phyloP scores from a whole-genome alignment of 2,888 invertebrate genomes.

The Alloplasta piceator region DNA sequence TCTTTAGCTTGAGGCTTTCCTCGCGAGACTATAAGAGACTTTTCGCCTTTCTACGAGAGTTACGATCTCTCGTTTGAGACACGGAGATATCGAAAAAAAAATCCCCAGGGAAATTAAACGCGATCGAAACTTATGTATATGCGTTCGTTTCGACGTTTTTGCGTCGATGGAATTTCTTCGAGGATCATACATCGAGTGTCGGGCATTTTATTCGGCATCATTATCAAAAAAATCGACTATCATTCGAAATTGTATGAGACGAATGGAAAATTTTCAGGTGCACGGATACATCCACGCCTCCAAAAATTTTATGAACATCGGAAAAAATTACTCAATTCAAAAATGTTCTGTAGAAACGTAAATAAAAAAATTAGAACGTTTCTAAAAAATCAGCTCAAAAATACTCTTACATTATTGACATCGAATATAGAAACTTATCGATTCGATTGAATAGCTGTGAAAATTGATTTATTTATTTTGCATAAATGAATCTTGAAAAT shows the following conservation, averaged over 20 bases:
- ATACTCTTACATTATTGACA: too few relatives aligned
- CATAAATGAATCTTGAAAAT: too few relatives aligned
- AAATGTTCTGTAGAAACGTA: too few relatives aligned
- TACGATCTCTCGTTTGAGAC: conserved; percentile 3
- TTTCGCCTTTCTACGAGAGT: conserved; percentile 11
- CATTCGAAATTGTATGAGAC: conserved; percentile 5
- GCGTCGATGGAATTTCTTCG: conserved; percentile 20
- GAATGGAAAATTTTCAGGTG: background rate
- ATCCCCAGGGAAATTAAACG: conserved; percentile 54
- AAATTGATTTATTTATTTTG: too few relatives aligned
- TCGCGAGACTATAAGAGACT: conserved; percentile 3
- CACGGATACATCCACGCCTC: background rate
- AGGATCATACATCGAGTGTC: background rate
- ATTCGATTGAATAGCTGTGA: too few relatives aligned
- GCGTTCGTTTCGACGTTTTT: conserved; percentile 17
- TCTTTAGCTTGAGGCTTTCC: conserved; percentile 39
- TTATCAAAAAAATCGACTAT: background rate
- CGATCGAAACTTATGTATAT: conserved; percentile 31
- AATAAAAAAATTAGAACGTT: too few relatives aligned
- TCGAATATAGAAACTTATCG: too few relatives aligned
- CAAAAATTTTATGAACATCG: background rate
- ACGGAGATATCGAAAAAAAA: background rate
- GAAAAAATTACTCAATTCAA: too few relatives aligned
- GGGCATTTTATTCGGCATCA: conserved; percentile 6
- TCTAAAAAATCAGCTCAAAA: too few relatives aligned